Evolutionary conservation across 2,797 vertebrate genomes (phyloP).

Genomic region (Setipinna tenuifilis): DNA sequence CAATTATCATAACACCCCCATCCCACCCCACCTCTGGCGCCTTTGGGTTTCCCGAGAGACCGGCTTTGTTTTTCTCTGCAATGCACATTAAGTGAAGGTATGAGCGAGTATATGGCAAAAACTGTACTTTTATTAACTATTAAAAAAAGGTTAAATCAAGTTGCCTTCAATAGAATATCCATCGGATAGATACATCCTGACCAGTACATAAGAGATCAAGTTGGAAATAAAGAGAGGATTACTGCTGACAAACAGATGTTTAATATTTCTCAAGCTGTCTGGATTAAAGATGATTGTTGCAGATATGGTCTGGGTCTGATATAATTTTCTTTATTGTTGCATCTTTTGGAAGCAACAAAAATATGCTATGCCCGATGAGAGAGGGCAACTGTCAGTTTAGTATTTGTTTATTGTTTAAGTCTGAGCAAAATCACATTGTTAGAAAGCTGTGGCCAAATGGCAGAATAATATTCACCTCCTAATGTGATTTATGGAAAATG

Average conservation of each 20-base stretch:
- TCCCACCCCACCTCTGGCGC: too few relatives aligned
- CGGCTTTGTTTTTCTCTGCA: too few relatives aligned
- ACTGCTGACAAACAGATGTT: conserved; percentile 26
- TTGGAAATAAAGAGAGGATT: not conserved
- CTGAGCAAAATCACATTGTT: not conserved
- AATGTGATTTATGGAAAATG: not conserved
- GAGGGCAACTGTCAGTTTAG: not conserved
- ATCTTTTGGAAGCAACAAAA: not conserved
- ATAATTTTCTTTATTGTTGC: not conserved
- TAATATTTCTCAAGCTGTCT: conserved; percentile 27
- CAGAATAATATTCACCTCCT: not conserved
- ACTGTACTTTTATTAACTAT: too few relatives aligned
- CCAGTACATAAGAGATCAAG: conserved; percentile 3
- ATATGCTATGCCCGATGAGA: not conserved
- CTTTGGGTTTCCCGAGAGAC: too few relatives aligned
- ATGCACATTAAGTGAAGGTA: too few relatives aligned
- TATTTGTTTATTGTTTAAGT: not conserved
- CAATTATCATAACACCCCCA: too few relatives aligned
- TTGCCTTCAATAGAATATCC: not conserved
- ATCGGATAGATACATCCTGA: not conserved
- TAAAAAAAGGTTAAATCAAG: too few relatives aligned
- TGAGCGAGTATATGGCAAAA: too few relatives aligned
- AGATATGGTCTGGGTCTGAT: not conserved
- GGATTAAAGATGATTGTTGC: conserved; percentile 20
- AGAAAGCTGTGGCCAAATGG: not conserved